These are phyloP conservation scores for Drosophila yooni DNA, from an alignment of 2,888 invertebrate genomes.

Conservation along the genomic window DNA sequence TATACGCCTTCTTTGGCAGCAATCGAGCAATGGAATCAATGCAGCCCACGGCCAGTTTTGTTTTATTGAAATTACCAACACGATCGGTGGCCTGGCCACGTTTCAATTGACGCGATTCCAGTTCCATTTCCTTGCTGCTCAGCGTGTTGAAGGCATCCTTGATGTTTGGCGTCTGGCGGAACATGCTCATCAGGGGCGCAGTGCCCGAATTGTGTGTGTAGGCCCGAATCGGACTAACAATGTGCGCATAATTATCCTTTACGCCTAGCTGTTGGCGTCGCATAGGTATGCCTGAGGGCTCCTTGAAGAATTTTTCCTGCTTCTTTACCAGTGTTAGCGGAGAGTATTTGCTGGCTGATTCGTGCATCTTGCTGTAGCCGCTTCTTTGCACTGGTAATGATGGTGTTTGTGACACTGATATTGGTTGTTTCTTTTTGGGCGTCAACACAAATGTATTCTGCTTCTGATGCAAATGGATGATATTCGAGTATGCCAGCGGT, in stretches of 20 bases:
- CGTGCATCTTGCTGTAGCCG: neutral
- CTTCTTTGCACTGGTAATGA: slow-evolving; percentile 12
- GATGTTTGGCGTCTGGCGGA: slow-evolving; percentile 65
- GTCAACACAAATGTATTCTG: slow-evolving; percentile 63
- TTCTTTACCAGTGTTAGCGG: slow-evolving; percentile 21
- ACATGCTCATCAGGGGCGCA: slow-evolving; percentile 81
- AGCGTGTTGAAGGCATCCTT: slow-evolving; percentile 57
- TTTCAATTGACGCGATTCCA: slow-evolving; percentile 65
- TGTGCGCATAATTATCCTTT: slow-evolving; percentile 64
- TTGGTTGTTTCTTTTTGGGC: slow-evolving; percentile 32
- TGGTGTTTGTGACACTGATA: neutral
- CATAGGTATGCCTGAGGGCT: slow-evolving; percentile 38
- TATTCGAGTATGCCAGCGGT: slow-evolving; percentile 4
- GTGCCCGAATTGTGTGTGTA: slow-evolving; percentile 85
- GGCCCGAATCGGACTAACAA: slow-evolving; percentile 84
- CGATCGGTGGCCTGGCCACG: neutral
- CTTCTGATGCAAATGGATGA: slow-evolving; percentile 25
- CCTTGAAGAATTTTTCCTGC: slow-evolving; percentile 40
- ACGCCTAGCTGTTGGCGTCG: slow-evolving; percentile 12
- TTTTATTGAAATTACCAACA: slow-evolving; percentile 11
- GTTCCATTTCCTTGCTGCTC: slow-evolving; percentile 73
- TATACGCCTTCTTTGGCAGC: slow-evolving; percentile 84
- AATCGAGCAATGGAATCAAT: slow-evolving; percentile 39
- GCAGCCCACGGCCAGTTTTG: slow-evolving; percentile 15
- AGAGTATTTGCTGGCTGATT: neutral